These are phyloP conservation scores for Drosophila miranda DNA, from an alignment of 1,140 invertebrate species.

Conservation along the genomic window DNA sequence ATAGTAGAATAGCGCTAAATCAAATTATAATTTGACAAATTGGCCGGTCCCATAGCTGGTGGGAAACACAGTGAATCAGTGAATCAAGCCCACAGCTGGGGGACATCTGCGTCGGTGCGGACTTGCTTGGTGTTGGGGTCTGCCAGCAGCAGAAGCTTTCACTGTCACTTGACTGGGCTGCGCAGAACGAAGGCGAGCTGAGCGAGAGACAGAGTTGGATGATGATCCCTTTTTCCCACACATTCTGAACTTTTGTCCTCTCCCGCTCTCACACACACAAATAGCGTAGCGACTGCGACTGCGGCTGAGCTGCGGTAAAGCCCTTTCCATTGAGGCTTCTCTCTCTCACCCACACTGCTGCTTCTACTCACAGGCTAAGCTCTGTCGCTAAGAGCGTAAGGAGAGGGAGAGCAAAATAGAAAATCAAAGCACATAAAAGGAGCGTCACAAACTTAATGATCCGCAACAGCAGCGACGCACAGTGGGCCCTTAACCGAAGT, in stretches of 20 bases:
- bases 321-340: too few species aligned
- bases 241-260: too few species aligned
- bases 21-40: constrained; percentile 70
- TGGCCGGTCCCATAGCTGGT: constrained; percentile 9
- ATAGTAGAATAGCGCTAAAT: constrained; percentile 49
- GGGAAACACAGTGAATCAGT: constrained; percentile 3
- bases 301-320: too few species aligned
- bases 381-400: not conserved
- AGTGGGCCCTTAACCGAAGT: not conserved
- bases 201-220: not conserved
- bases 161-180: not conserved
- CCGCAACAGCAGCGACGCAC: constrained; percentile 30
- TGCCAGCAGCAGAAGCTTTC: constrained; percentile 1
- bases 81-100: not conserved
- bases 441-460: constrained; percentile 62
- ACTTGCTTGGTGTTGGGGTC: not conserved
- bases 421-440: constrained; percentile 47
- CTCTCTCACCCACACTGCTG: too few species aligned
- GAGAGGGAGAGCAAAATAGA: constrained; percentile 1
- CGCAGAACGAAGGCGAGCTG: not conserved
- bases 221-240: not conserved
- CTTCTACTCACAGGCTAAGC: too few species aligned
- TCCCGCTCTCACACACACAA: not conserved
- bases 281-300: too few species aligned
- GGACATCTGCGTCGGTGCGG: too few species aligned